Conservation (phyloP, 2,888 invertebrate species). For the Philaethria dido region DNA sequence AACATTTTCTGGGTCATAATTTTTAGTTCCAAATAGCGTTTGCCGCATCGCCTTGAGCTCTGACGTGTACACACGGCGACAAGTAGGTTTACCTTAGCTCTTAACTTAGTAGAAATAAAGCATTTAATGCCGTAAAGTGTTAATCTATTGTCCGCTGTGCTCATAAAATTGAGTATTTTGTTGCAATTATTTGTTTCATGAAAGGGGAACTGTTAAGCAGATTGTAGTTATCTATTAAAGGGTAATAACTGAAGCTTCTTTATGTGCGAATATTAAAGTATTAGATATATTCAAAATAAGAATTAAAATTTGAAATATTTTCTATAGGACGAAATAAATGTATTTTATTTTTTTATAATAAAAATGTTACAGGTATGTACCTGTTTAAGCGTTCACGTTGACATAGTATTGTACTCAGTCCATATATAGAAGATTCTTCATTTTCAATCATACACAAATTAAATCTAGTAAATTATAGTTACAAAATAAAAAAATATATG, state of each 20-base stretch:
- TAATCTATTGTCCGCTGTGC: constrained; percentile 24
- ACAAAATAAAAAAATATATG: no score
- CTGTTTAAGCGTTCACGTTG: no score
- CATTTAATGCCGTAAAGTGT: constrained; percentile 20
- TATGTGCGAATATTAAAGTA: not conserved
- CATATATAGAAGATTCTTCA: no score
- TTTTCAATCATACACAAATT: no score
- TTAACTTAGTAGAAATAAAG: constrained; percentile 18
- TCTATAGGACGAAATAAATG: no score
- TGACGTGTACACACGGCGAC: constrained; percentile 48
- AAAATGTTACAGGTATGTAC: no score
- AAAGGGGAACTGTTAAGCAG: constrained; percentile 24
- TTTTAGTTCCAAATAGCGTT: constrained; percentile 58
- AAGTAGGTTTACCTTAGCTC: constrained; percentile 27
- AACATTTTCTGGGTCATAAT: constrained; percentile 60
- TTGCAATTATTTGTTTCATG: constrained; percentile 39
- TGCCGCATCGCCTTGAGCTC: constrained; percentile 56
- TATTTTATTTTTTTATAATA: no score
- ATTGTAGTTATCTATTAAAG: constrained; percentile 37
- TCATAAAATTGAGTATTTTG: constrained; percentile 39
- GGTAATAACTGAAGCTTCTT: constrained; percentile 15
- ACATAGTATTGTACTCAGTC: no score
- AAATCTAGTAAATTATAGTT: no score
- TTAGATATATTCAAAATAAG: no score
- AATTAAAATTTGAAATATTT: no score